Percentiles rank a stretch among this genome's conserved stretches.
phyloP scores from a whole-genome alignment of 2,797 vertebrate species.

The Rhinoraja longicauda region DNA sequence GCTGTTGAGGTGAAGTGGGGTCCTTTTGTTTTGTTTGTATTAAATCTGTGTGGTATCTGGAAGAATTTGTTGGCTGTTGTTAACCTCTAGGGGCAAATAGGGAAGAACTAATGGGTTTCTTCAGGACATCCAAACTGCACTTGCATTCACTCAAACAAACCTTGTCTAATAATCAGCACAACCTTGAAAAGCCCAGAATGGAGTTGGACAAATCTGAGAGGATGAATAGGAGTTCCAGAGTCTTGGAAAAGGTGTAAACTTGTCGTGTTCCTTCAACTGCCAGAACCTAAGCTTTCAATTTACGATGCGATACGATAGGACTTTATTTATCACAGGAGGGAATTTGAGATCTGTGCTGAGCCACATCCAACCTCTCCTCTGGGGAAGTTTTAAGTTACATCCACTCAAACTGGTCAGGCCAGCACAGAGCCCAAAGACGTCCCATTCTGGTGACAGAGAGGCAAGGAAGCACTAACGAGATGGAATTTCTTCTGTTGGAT shows the following conservation, averaged over 20 bases:
- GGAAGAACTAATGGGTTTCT: too few relatives aligned
- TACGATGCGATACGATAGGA: too few relatives aligned
- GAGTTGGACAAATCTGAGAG: background rate
- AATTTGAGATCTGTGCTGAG: background rate
- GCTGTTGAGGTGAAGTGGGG: background rate
- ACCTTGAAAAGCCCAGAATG: background rate
- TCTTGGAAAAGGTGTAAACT: background rate
- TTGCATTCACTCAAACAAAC: background rate
- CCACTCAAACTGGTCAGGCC: background rate
- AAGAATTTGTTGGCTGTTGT: background rate
- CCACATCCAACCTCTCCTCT: background rate
- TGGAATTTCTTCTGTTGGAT: background rate
- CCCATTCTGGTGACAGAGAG: background rate
- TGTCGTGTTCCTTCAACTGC: background rate
- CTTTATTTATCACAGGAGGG: too few relatives aligned
- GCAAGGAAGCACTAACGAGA: background rate
- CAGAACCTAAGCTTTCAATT: background rate
- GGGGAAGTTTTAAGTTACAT: background rate
- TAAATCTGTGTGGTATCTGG: background rate
- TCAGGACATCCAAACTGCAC: background rate
- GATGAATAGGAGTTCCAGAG: background rate
- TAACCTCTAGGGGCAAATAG: background rate
- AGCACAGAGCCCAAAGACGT: too few relatives aligned
- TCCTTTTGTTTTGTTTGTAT: background rate
- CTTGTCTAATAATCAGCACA: background rate